Evolutionary conservation across 64 coral and sea anemone genomes (phyloP), one percentile per base, ranked within the genome.

Genomic region (Porites lutea): DNA sequence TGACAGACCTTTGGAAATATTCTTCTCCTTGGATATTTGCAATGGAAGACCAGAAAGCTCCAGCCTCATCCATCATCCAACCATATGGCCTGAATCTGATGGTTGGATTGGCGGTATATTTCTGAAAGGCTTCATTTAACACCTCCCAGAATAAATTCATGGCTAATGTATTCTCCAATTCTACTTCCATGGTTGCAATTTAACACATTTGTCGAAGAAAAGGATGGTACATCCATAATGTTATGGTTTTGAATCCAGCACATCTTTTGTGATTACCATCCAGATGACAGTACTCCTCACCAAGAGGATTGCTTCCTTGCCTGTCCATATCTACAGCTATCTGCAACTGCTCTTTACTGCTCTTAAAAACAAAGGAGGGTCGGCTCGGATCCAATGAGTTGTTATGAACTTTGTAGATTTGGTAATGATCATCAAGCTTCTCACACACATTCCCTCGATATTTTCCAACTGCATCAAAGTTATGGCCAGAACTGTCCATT

Each of bases 201-300:
- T 93, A 88, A 51, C 91, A 93, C 91, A 93, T 79, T 71, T 88
- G 83, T 87, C 91, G 54, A 16, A 93, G 75, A 68, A 80, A 79
- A 27, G 83, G 91, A 80, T 90, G 75, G 65, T 88, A 93, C 55
- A 93, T 65, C 91, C 91, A 93, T 12, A 93, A 71, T 50, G 91
- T 93, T n/a, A 93, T 88, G 3, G 91, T 93, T 66, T 93, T 92
- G 91, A 62, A 92, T 61, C 82, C 82, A 77, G 71, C 82, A 92
- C 91, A 92, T 68, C 91, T 27, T 75, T 92, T 88, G 73, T 93
- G 91, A 86, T 93, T 88, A n/a, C 91, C 91, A 86, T 93, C 91
- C 5, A 93, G 76, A 51, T 93, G 91, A 48, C 91, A 93, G 60
- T 93, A 93, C 71, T 93, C 83, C 14, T 70, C 61, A 87, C 83